Evolutionary conservation across 2,113 vertebrate species (phyloP).

Genomic region (Shinisaurus crocodilurus): DNA sequence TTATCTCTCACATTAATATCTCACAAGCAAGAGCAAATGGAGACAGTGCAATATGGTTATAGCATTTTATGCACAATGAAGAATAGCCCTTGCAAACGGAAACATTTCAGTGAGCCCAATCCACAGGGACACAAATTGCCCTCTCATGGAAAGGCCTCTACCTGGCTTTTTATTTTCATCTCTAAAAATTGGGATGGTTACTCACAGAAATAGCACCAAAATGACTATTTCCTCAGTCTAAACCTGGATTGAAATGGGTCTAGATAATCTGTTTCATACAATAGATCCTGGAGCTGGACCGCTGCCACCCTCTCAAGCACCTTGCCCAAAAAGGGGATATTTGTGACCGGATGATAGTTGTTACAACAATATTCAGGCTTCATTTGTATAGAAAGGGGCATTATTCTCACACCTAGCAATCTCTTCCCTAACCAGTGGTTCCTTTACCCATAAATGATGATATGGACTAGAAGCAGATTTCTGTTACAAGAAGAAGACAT

Average conservation of each 20-base stretch:
- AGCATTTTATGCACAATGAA: conserved; percentile 40
- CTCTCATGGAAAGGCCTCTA: conserved; percentile 9
- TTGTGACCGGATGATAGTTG: too few relatives aligned
- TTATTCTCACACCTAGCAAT: background rate
- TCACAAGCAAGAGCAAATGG: conserved; percentile 37
- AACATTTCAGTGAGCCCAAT: conserved; percentile 28
- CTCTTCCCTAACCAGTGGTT: background rate
- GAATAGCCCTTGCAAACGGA: conserved; percentile 31
- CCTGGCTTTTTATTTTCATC: too few relatives aligned
- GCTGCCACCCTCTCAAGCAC: too few relatives aligned
- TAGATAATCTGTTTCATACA: too few relatives aligned
- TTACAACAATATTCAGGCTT: background rate
- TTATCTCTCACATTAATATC: conserved; percentile 54
- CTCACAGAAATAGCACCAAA: too few relatives aligned
- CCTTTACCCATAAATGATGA: background rate
- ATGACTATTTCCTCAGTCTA: conserved; percentile 4
- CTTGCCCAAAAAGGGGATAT: too few relatives aligned
- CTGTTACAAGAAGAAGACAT: background rate
- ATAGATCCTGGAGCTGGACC: too few relatives aligned
- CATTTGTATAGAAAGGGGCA: background rate
- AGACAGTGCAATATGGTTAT: conserved; percentile 8
- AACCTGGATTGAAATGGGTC: background rate
- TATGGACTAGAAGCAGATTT: background rate
- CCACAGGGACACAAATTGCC: background rate
- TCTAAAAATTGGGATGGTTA: too few relatives aligned